These are phyloP conservation scores for Miltochrista miniata DNA, from an alignment of 2,888 invertebrate genomes.

Conservation along the genomic window DNA sequence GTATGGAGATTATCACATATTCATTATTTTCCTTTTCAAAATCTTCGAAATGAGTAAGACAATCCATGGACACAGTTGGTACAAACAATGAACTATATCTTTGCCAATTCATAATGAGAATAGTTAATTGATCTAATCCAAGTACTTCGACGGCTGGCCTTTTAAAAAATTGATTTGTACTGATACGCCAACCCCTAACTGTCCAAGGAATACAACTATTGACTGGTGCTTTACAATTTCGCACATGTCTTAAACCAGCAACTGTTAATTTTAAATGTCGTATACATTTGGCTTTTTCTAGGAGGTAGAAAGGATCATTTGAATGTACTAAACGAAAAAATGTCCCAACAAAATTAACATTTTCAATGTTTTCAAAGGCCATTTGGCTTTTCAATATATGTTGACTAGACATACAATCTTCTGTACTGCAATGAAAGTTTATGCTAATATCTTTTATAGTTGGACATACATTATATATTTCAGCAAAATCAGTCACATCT, in stretches of 20 bases:
- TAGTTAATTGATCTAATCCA: constrained; percentile 40
- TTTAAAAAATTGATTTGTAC: too few species aligned
- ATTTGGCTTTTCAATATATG: constrained; percentile 39
- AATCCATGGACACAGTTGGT: neutral
- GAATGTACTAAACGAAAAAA: constrained; percentile 49
- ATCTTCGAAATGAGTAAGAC: constrained; percentile 35
- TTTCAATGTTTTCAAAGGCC: constrained; percentile 56
- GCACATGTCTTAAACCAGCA: constrained; percentile 23
- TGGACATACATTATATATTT: constrained; percentile 55
- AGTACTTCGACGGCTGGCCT: constrained; percentile 13
- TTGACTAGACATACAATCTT: constrained; percentile 33
- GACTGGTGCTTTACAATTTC: too few species aligned
- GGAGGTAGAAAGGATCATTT: constrained; percentile 39
- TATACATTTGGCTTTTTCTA: constrained; percentile 49
- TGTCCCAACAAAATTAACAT: constrained; percentile 63
- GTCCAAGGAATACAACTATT: too few species aligned
- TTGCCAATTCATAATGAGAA: constrained; percentile 49
- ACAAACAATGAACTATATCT: neutral
- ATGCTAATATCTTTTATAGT: constrained; percentile 58
- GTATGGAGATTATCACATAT: constrained; percentile 45
- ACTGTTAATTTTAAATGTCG: constrained; percentile 52
- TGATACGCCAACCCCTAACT: too few species aligned
- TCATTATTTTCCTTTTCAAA: constrained; percentile 46
- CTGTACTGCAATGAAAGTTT: constrained; percentile 49
- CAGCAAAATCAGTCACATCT: constrained; percentile 54